Conservation (phyloP, 2,888 invertebrate genomes). For the Drosophila anomalipes region DNA sequence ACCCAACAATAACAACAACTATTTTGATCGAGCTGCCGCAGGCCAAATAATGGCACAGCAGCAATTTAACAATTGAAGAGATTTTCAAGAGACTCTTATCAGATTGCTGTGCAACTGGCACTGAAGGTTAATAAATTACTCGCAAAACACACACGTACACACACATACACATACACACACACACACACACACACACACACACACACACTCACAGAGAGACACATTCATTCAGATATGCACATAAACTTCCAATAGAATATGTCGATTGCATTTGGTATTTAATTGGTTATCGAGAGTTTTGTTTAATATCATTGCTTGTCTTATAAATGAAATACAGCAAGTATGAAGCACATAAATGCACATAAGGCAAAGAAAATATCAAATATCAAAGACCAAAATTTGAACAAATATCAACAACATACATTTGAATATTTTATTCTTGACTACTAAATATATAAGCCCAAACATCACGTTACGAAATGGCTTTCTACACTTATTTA, state of each 20-base stretch:
- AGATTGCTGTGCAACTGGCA: slow-evolving; percentile 28
- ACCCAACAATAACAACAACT: slow-evolving; percentile 7
- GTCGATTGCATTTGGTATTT: neutral
- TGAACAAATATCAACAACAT: neutral
- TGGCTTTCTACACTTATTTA: neutral
- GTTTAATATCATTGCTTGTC: neutral
- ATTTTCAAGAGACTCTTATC: slow-evolving; percentile 21
- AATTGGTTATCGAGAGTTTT: neutral
- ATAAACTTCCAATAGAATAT: neutral
- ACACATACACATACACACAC: neutral
- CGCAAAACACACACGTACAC: neutral
- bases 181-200: neutral
- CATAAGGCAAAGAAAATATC: neutral
- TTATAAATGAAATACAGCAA: neutral
- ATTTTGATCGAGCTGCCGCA: slow-evolving; percentile 31
- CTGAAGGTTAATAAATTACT: slow-evolving; percentile 8
- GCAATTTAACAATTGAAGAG: slow-evolving; percentile 36
- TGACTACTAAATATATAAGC: neutral
- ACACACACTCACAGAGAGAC: neutral
- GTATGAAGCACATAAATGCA: neutral
- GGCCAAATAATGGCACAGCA: slow-evolving; percentile 34
- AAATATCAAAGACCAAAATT: neutral
- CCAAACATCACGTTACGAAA: neutral
- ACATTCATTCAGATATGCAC: neutral
- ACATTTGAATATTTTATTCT: neutral